Percentiles rank a stretch among this genome's conserved stretches.
Conservation (phyloP, 2,113 vertebrate species). For the Vireo altiloquus region DNA sequence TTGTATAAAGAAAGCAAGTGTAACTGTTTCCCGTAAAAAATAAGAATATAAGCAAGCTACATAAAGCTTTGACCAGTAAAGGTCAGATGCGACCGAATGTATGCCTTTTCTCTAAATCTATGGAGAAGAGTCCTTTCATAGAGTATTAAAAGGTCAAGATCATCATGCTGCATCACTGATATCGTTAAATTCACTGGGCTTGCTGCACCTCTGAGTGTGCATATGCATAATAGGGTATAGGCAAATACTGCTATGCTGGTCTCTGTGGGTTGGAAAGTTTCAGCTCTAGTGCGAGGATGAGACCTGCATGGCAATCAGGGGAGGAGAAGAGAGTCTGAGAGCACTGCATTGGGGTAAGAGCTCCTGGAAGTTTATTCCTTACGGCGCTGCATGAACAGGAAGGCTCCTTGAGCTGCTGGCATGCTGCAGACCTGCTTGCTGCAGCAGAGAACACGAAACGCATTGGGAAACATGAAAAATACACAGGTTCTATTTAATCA, state of each 20-base stretch:
- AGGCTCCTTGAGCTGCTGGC: background rate
- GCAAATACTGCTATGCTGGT: background rate
- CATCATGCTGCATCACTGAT: background rate
- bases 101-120: background rate
- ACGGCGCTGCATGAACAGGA: background rate
- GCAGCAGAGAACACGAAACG: background rate
- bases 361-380: background rate
- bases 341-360: background rate
- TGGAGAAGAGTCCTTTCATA: background rate
- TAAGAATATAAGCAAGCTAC: background rate
- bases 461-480: background rate
- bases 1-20: background rate
- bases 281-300: background rate
- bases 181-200: background rate
- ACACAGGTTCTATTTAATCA: background rate
- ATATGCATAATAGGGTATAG: background rate
- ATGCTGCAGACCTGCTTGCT: background rate
- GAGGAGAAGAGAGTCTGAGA: background rate
- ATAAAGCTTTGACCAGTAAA: background rate
- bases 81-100: fast-evolving
- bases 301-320: background rate
- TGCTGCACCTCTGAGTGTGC: background rate
- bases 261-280: conserved; percentile 11
- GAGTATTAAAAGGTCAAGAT: background rate
- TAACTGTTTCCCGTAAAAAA: background rate